Conservation (phyloP, 1,140 invertebrate species). For the Berghia stephanieae region DNA sequence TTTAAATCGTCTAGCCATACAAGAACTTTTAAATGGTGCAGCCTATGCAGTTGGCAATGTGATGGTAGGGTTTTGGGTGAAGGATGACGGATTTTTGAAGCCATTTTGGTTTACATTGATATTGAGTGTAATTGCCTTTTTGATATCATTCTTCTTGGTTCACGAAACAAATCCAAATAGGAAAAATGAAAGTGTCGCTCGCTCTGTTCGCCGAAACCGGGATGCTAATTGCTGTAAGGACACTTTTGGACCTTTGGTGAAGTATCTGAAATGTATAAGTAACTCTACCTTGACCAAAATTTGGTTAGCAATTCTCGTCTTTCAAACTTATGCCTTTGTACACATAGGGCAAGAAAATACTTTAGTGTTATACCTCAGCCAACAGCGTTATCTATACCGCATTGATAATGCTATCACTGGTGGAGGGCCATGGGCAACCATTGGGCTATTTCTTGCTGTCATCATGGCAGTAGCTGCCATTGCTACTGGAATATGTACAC, state of each 20-base stretch:
- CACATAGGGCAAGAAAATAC: constrained; percentile 61
- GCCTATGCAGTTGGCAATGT: constrained; percentile 61
- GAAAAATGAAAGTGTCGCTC: constrained; percentile 25
- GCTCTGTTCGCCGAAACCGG: constrained; percentile 26
- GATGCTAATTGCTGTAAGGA: constrained; percentile 56
- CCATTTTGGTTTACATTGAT: constrained; percentile 62
- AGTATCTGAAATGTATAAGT: constrained; percentile 55
- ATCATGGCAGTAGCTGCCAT: constrained; percentile 58
- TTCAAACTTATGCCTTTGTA: constrained; percentile 60
- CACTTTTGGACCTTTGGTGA: constrained; percentile 53
- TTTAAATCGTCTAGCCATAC: constrained; percentile 55
- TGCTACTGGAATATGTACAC: constrained; percentile 48
- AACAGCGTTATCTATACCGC: constrained; percentile 46
- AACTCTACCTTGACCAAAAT: constrained; percentile 53
- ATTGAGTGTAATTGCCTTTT: constrained; percentile 51
- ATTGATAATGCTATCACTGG: constrained; percentile 35
- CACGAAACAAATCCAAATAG: constrained; percentile 44
- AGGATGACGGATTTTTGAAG: constrained; percentile 51
- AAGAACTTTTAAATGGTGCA: constrained; percentile 60
- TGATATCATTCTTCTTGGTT: constrained; percentile 58
- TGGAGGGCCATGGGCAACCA: constrained; percentile 49
- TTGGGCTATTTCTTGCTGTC: constrained; percentile 57
- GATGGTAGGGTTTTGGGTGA: constrained; percentile 62
- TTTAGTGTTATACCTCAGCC: constrained; percentile 54
- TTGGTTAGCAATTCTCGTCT: constrained; percentile 59